phyloP scores from a whole-genome alignment of 2,888 invertebrate genomes.

The Synergus umbraculus region DNA sequence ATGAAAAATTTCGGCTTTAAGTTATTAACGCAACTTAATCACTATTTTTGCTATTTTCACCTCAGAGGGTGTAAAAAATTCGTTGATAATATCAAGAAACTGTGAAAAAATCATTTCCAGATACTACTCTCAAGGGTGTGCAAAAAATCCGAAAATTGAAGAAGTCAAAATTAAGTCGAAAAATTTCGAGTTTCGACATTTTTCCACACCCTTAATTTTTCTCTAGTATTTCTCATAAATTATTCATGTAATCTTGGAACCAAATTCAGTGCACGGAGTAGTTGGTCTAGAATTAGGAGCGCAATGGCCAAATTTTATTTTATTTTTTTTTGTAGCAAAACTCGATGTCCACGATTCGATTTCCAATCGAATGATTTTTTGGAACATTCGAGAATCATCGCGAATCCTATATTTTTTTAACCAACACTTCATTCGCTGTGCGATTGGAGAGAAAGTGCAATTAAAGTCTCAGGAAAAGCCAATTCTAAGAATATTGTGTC shows the following conservation, averaged over 20 bases:
- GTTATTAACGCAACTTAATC: not conserved
- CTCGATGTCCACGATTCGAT: constrained; percentile 1
- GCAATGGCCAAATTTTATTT: constrained; percentile 21
- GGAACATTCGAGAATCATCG: not conserved
- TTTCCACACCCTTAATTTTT: not conserved
- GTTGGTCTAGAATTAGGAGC: not conserved
- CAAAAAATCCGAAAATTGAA: too few relatives aligned
- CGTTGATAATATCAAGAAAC: not conserved
- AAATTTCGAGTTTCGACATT: not conserved
- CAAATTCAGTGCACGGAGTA: not conserved
- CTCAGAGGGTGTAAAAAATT: not conserved
- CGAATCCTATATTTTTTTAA: not conserved
- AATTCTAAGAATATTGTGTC: not conserved
- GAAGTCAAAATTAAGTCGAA: too few relatives aligned
- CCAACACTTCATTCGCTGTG: not conserved
- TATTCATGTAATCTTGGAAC: not conserved
- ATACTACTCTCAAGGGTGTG: too few relatives aligned
- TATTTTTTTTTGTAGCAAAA: not conserved
- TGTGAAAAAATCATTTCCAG: too few relatives aligned
- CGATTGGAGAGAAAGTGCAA: not conserved
- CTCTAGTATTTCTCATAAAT: not conserved
- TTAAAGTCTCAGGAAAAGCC: not conserved
- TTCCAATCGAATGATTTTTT: not conserved
- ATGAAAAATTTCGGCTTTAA: not conserved
- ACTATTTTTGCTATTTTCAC: not conserved